Percentiles rank a stretch among this genome's conserved stretches.
phyloP scores from a whole-genome alignment of 2,113 vertebrate species.

The Polypterus senegalus region DNA sequence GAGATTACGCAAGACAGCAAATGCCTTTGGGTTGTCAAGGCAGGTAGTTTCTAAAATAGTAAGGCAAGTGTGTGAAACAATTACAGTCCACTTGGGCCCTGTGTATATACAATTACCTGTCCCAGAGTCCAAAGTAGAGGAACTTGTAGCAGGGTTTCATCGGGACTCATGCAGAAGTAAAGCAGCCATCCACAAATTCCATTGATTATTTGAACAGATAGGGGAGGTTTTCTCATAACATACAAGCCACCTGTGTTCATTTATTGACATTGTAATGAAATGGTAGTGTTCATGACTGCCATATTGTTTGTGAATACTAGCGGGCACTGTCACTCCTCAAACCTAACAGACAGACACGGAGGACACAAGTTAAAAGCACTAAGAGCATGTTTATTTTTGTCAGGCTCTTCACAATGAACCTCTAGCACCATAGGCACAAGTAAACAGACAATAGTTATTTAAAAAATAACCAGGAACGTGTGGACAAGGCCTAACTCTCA shows the following conservation, averaged over 20 bases:
- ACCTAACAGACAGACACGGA: too few relatives aligned
- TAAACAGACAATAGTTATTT: too few relatives aligned
- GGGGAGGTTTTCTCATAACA: constrained; percentile 7
- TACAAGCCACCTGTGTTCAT: constrained; percentile 18
- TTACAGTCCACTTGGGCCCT: constrained; percentile 16
- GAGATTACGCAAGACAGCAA: constrained; percentile 6
- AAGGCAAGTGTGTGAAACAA: constrained; percentile 14
- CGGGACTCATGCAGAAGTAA: constrained; percentile 11
- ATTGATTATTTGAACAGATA: constrained; percentile 17
- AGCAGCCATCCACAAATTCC: constrained; percentile 9
- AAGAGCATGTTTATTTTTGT: too few relatives aligned
- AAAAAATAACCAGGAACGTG: too few relatives aligned
- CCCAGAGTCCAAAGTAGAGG: constrained; percentile 1
- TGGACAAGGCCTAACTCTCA: too few relatives aligned
- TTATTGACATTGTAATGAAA: constrained; percentile 20
- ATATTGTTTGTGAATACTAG: not conserved
- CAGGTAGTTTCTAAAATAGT: constrained; percentile 13
- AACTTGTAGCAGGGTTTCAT: constrained; percentile 6
- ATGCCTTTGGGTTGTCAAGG: constrained; percentile 1
- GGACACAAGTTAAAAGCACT: too few relatives aligned
- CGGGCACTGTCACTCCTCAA: too few relatives aligned
- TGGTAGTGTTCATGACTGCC: constrained; percentile 8
- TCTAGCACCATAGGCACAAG: too few relatives aligned
- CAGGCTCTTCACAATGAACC: too few relatives aligned
- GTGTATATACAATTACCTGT: constrained; percentile 5